Evolutionary conservation across 2,797 vertebrate species (phyloP), one percentile per base, ranked within the genome.

Genomic region (Denticeps clupeoides): DNA sequence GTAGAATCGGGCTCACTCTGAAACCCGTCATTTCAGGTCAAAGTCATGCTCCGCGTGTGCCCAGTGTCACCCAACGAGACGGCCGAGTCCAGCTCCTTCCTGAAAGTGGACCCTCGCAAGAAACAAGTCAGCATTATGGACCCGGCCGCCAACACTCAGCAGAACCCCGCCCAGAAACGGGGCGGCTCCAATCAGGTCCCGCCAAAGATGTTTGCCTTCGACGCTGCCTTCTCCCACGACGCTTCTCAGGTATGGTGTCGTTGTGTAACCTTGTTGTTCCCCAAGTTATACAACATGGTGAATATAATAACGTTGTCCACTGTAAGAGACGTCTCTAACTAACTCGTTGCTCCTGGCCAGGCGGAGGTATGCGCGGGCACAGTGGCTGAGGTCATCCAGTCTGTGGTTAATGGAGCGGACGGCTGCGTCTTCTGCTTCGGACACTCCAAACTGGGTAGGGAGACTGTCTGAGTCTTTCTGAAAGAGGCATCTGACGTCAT

Each of bases 361-460:
- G 94, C 91, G 55, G 94, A 98, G 75, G 89, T 99, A 29, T 97
- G 91, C 7, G 94, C 94, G 1, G 93, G 90, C 25, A 97, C 93
- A 0, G 92, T 99, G 68, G 94, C 93, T 0, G 94, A 98, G 62
- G 94, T 99, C 70, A 97, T 99, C 77, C 95, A 99, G 70, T 97
- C 95, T 1, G 94, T 97, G 55, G 92, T 99, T 65, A 98, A 96
- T 5, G 94, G 94, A 55, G 94, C 94, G 45, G 94, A 99, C 44
- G 94, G 94, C 71, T 99, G 94, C 1, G 88, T 99, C 56, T 99
- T 99, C 86, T 99, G 94, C 63, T 98, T 99, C 61, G 94, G 94
- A 64, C 94, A 99, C 49, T 85, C 91, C 64, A 97, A 91, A 58
- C 85, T 99, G 56, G 94, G 93, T 99, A 81, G 45, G 46, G n/a